These are phyloP conservation scores for Scrobipalpa costella DNA, from an alignment of 2,888 invertebrate species.

Conservation along the genomic window DNA sequence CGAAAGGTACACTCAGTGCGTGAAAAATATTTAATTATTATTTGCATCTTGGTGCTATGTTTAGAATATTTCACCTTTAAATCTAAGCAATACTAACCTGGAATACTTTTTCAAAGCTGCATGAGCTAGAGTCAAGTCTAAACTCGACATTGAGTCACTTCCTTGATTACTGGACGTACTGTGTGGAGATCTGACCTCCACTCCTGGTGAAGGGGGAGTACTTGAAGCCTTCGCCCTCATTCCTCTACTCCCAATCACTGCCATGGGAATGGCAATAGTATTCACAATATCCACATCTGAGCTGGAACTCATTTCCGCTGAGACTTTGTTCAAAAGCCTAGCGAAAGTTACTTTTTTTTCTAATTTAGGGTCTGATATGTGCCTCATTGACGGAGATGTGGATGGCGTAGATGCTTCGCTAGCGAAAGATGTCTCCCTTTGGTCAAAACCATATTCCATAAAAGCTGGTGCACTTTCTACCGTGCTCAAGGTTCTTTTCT, in stretches of 20 bases:
- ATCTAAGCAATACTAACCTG: constrained; percentile 46
- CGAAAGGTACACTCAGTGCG: background rate
- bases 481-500: constrained; percentile 76
- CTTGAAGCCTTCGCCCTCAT: constrained; percentile 70
- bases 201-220: constrained; percentile 85
- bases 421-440: constrained; percentile 83
- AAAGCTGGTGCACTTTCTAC: constrained; percentile 76
- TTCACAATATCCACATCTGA: constrained; percentile 84
- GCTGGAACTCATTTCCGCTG: constrained; percentile 89
- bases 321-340: constrained; percentile 86
- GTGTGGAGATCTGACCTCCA: constrained; percentile 82
- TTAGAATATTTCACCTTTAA: background rate
- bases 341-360: constrained; percentile 91
- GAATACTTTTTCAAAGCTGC: constrained; percentile 81
- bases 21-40: background rate
- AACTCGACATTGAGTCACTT: constrained; percentile 88
- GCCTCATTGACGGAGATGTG: constrained; percentile 79
- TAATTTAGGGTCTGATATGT: constrained; percentile 84
- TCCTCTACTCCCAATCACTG: constrained; percentile 68
- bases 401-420: constrained; percentile 77
- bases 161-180: constrained; percentile 89
- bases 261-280: constrained; percentile 75
- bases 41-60: background rate
- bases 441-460: constrained; percentile 71
- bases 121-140: constrained; percentile 84